Evolutionary conservation across 2,888 invertebrate genomes (phyloP).

Genomic region (Apamea anceps): DNA sequence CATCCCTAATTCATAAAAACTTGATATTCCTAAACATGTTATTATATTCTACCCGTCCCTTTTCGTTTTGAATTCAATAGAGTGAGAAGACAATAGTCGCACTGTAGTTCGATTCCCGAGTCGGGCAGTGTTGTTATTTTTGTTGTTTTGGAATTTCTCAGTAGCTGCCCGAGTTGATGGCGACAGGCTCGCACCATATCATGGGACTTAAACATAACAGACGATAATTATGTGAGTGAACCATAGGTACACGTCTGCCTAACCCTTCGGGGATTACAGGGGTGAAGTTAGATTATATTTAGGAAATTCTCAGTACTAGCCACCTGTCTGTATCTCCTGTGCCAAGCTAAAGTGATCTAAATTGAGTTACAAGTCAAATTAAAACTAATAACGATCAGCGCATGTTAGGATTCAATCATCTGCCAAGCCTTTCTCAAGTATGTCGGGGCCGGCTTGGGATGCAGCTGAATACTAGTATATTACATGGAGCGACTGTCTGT

Average conservation of each 20-base stretch:
- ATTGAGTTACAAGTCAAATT: too few relatives aligned
- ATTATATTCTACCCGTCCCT: background rate
- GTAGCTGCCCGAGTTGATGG: background rate
- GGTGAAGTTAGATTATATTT: background rate
- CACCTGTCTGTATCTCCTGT: background rate
- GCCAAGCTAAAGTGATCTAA: too few relatives aligned
- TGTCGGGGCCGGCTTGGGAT: background rate
- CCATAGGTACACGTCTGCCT: background rate
- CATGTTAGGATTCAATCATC: too few relatives aligned
- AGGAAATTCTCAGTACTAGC: background rate
- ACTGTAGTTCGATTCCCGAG: background rate
- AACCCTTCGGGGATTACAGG: background rate
- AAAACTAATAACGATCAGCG: too few relatives aligned
- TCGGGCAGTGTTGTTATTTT: background rate
- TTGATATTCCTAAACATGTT: conserved; percentile 27
- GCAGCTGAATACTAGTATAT: background rate
- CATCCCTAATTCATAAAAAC: conserved; percentile 20
- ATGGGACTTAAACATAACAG: too few relatives aligned
- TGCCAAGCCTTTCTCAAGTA: background rate
- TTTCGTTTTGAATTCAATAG: conserved; percentile 13
- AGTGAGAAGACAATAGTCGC: conserved; percentile 12
- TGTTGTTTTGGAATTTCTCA: background rate
- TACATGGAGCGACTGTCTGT: background rate
- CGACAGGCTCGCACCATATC: too few relatives aligned
- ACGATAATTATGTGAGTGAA: background rate